Evolutionary conservation across 1,140 invertebrate genomes (phyloP).

Genomic region (Eciton burchellii): DNA sequence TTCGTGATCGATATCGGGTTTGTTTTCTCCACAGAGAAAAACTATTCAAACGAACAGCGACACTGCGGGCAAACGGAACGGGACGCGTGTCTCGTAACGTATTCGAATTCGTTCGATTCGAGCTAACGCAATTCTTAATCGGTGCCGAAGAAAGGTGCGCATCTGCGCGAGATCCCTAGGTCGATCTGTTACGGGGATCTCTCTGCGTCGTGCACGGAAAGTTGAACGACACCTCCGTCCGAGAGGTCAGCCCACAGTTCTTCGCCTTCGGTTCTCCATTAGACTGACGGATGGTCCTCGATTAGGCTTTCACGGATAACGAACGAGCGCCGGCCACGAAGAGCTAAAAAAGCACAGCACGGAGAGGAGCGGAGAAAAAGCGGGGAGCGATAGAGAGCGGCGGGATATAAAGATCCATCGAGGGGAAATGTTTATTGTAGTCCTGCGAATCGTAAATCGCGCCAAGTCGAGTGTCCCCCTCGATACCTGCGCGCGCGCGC

Average conservation of each 20-base stretch:
- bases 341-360: conserved; percentile 50
- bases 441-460: conserved; percentile 42
- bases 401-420: conserved; percentile 47
- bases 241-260: conserved; percentile 46
- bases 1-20: too few relatives aligned
- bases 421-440: conserved; percentile 51
- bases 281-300: conserved; percentile 71
- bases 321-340: conserved; percentile 50
- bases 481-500: background rate
- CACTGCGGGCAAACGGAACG: too few relatives aligned
- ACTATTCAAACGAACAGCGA: too few relatives aligned
- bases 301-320: conserved; percentile 72
- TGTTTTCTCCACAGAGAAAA: too few relatives aligned
- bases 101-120: background rate
- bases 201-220: conserved; percentile 45
- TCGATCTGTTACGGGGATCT: conserved; percentile 17
- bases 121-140: background rate
- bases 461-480: background rate
- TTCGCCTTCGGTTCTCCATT: conserved; percentile 69
- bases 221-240: conserved; percentile 55
- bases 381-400: conserved; percentile 44
- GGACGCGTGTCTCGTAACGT: too few relatives aligned
- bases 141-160: background rate
- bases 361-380: conserved; percentile 46
- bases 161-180: background rate